Base-by-base conservation (phyloP, 2,888 invertebrate genomes). In the Tromatobia lineatoria region DNA sequence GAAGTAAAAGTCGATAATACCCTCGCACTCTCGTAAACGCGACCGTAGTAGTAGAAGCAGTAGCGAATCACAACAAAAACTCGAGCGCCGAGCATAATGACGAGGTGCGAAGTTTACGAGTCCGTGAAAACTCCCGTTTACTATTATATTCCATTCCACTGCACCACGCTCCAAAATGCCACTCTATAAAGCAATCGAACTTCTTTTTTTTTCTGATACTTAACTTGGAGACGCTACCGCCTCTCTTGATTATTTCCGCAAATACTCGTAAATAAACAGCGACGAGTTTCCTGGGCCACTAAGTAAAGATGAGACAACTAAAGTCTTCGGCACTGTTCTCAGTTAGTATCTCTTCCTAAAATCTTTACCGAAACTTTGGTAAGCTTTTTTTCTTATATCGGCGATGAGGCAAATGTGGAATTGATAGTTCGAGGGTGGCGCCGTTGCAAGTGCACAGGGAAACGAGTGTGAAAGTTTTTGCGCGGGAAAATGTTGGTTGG, bases 61-160 rank as follows among this genome's bases (percentile, higher is more conserved):
- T 3, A n/a, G 50, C n/a, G 7, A 25, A 25, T 34, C 64, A 64
- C 64, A 18, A 78, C 74, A 52, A 64, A 78, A 81, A 78, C 84
- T 84, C 52, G 47, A 11, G 42, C 74, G 70, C 57, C 57, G 64
- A 38, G 81, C 84, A 84, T 84, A 84, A 20, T 84, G 74, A 15
- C 70, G 74, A 45, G 25, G 8, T 52, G 69, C 42, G 25, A 23
- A 20, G 64, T 59, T n/a, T 52, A 42, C 70, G 66, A 71, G 42
- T 54, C 74, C 70, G 42, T 64, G 57, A 81, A 75, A 81, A 74
- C 47, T 74, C 47, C 42, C 64, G 54, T 15, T 50, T 57, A 66
- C 70, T 34, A 71, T 84, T 66, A 71, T 84, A 66, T 84, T 84
- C 84, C 84, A 84, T 84, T 84, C 84, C 84, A 84, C 84, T 71